Percentiles rank a stretch among this genome's conserved stretches.
Evolutionary conservation across 2,797 vertebrate species (phyloP).

Genomic region (Brotula barbata): DNA sequence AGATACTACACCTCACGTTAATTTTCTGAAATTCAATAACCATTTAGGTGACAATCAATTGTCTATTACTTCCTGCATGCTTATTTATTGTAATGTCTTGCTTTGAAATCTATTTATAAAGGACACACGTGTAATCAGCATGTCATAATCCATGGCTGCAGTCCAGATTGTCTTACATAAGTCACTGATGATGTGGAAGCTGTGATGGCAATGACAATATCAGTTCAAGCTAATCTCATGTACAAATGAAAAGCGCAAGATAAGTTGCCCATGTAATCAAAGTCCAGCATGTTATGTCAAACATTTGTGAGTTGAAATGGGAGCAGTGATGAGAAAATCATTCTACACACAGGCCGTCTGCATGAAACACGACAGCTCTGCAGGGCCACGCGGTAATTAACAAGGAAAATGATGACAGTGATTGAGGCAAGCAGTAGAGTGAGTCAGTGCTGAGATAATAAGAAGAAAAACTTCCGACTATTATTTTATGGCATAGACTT

Average conservation of each 20-base stretch:
- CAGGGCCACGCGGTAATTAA: conserved; percentile 66
- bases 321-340: background rate
- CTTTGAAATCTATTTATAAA: background rate
- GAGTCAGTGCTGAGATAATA: conserved; percentile 21
- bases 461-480: conserved; percentile 44
- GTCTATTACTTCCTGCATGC: no score
- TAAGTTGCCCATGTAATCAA: background rate
- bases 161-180: conserved; percentile 34
- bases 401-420: conserved; percentile 63
- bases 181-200: conserved; percentile 14
- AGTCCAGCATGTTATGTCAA: no score
- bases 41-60: no score
- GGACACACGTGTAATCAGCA: no score
- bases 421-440: conserved; percentile 57
- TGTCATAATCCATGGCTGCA: no score
- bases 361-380: conserved; percentile 50
- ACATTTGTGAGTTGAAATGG: no score
- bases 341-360: conserved; percentile 36
- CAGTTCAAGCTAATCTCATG: conserved; percentile 6
- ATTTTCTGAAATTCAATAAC: no score
- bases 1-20: background rate
- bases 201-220: conserved; percentile 15
- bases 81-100: conserved; percentile 8
- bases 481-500: conserved; percentile 52
- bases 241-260: background rate